phyloP scores from a whole-genome alignment of 2,113 vertebrate genomes.

The Anser cygnoides region DNA sequence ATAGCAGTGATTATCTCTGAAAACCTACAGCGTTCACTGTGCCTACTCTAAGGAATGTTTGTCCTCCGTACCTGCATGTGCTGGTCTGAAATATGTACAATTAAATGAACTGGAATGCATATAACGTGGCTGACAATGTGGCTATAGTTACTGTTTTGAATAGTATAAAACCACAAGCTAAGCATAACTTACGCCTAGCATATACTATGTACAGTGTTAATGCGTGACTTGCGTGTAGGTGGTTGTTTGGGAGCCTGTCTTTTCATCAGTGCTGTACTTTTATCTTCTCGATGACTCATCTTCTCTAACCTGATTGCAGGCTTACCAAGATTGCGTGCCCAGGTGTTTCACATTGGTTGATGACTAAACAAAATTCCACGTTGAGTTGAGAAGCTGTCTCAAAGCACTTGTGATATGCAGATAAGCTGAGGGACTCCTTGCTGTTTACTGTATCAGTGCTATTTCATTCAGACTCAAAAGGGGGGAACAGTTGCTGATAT shows the following conservation, averaged over 20 bases:
- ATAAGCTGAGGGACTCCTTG: background rate
- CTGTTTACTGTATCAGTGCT: background rate
- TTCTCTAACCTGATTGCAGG: background rate
- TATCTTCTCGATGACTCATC: slow-evolving; percentile 26
- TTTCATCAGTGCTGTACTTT: slow-evolving; percentile 18
- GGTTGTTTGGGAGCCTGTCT: background rate
- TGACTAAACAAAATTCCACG: background rate
- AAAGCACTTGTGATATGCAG: background rate
- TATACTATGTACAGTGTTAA: background rate
- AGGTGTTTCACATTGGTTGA: background rate
- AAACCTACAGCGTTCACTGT: background rate
- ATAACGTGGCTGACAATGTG: background rate
- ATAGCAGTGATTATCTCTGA: background rate
- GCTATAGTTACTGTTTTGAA: background rate
- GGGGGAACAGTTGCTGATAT: background rate
- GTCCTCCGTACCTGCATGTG: background rate
- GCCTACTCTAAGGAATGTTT: background rate
- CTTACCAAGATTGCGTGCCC: background rate
- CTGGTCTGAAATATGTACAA: background rate
- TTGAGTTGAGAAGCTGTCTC: background rate
- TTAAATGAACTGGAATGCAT: background rate
- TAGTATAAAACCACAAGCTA: background rate
- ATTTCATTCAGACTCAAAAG: background rate
- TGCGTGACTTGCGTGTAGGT: background rate
- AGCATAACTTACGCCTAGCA: background rate